These are phyloP conservation scores for Heliconius aoede DNA, from an alignment of 2,888 invertebrate species.

Conservation along the genomic window DNA sequence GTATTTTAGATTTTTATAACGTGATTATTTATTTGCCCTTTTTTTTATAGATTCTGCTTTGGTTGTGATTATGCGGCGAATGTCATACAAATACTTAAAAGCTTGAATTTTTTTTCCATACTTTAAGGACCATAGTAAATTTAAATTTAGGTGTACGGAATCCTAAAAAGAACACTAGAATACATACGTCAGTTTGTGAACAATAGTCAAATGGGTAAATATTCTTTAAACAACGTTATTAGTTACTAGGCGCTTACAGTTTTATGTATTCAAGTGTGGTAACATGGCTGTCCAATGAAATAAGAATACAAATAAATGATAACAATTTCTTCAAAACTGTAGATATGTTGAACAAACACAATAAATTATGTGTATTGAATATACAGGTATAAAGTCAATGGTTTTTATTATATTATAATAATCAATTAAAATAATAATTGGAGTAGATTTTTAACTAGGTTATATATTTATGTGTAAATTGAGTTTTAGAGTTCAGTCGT, in stretches of 20 bases:
- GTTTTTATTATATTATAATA: background rate
- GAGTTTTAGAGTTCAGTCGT: background rate
- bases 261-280: constrained; percentile 10
- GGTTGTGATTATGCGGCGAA: background rate
- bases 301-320: background rate
- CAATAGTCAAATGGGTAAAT: background rate
- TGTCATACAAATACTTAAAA: too few species aligned
- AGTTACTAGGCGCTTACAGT: background rate
- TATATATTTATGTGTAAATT: background rate
- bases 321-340: background rate
- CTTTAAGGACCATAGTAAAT: too few species aligned
- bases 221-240: constrained; percentile 5
- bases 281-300: constrained; percentile 12
- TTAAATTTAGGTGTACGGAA: too few species aligned
- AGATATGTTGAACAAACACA: background rate
- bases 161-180: background rate
- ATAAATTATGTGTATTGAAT: background rate
- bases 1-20: background rate
- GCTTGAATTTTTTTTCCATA: too few species aligned
- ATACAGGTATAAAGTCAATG: background rate
- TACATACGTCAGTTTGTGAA: background rate
- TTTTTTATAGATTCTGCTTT: background rate
- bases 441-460: background rate
- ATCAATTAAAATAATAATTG: background rate
- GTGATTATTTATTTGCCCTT: background rate